Evolutionary conservation across 2,113 vertebrate genomes (phyloP), one percentile per base, ranked within the genome.

Genomic region (Myanophis thanlyinensis): DNA sequence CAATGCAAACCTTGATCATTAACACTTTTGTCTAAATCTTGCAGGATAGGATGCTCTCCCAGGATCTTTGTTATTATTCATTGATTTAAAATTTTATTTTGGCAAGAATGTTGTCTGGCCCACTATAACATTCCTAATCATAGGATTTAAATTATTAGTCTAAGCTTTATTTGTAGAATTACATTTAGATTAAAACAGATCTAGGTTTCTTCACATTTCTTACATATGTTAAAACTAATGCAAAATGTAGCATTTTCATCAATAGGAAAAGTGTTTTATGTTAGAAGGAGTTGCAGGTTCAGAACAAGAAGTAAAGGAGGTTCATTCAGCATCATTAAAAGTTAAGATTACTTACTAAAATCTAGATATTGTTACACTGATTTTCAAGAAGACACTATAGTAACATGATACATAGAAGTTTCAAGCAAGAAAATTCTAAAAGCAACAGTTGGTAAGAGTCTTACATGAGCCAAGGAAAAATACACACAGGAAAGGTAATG

Each of bases 361-460:
- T 52, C 90, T 27, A 91, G 93, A 48, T 8, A 12, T 51, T 85
- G 85, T 5, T 23, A 0, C 67, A 90, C 91, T 85, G 62, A 35
- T 0, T 0, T 40, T 90, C n/a, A 86, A 15, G 0, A 56, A 48
- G 47, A 89, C 13, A 89, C 54, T 62, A 4, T 48, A 11, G 35
- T 88, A 90, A 67, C 0, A 54, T 56, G 0, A 11, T 40, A 62
- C 8, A 4, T 62, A 35, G 3, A 67, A 48, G 40, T 2, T 59
- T 11, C n/a, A 23, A 88, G 13, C 3, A 51, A 5, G 56, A 84
- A 25, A 87, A 46, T 86, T 80, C 93, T 48, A 90, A 92, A 48
- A 90, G 48, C 13, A 22, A 27, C 0, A 0, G 1, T 1, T 93
- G 89, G 49, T 47, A 90, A 87, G 47, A 51, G 25, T 54, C 9